phyloP scores from a whole-genome alignment of 2,888 invertebrate species.

The Synergus umbraculus region DNA sequence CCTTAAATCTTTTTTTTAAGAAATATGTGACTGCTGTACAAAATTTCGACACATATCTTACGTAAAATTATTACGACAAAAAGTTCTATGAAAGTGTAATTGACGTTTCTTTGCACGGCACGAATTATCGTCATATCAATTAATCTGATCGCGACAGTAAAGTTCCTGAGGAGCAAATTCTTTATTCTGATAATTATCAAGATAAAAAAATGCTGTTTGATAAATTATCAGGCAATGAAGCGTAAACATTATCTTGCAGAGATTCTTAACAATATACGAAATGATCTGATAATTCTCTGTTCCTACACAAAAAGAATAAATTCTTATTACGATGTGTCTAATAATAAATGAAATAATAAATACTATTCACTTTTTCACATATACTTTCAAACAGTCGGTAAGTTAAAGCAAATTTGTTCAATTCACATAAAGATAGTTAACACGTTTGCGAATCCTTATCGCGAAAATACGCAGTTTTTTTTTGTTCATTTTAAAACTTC shows the following conservation, averaged over 20 bases:
- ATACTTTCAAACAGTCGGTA: too few species aligned
- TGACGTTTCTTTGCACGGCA: too few species aligned
- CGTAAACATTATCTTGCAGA: too few species aligned
- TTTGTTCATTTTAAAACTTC: background rate
- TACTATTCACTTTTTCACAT: too few species aligned
- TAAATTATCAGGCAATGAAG: background rate
- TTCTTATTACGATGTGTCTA: background rate
- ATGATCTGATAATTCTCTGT: background rate
- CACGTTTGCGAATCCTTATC: background rate
- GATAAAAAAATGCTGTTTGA: background rate
- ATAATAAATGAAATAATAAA: too few species aligned
- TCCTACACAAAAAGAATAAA: background rate
- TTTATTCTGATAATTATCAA: background rate
- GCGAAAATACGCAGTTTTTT: background rate
- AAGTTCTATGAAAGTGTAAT: too few species aligned
- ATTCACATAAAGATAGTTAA: background rate
- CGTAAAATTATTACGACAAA: too few species aligned
- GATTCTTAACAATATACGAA: too few species aligned
- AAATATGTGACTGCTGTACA: too few species aligned
- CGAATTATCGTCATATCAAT: background rate
- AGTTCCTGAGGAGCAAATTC: background rate
- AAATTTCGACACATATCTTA: too few species aligned
- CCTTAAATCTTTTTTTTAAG: too few species aligned
- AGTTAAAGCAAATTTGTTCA: background rate
- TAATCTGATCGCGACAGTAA: conserved; percentile 6